Base-by-base conservation (phyloP, 2,797 vertebrate species). In the Leuciscus waleckii region DNA sequence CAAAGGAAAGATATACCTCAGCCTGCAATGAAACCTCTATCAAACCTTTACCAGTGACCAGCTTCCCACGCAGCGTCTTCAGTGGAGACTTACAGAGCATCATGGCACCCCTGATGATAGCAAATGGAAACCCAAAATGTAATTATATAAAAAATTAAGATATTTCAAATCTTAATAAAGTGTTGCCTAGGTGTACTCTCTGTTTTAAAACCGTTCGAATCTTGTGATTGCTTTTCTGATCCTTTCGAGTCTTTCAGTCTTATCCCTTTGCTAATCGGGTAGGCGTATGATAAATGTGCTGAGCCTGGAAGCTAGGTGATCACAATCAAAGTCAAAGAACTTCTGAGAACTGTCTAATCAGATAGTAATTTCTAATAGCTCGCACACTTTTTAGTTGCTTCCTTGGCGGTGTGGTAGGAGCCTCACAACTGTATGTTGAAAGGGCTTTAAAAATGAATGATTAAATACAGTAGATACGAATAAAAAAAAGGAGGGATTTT, bases 321-420 rank as follows among this genome's bases (percentile, higher is more conserved):
- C 70, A 13, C 0, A 79, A 14, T 73, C 86, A 78, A 54, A 17
- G 5, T 17, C 63, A 86, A 3, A 71, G 19, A 23, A 46, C 71
- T 69, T 88, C 13, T 88, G 26, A 77, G 87, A 88, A 91, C 88
- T 89, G 69, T 51, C 63, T 85, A 85, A 93, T 93, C 91, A 91
- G 92, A 94, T 93, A 91, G 17, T 39, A n/a, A 32, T 43, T 58
- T 71, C 39, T 65, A 65, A 68, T 63, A 56, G 73, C 11, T 43
- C 51, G 35, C 75, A 78, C 29, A 14, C 37, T 49, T 65, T 83
- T 86, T 19, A 68, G 67, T 83, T 7, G 46, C 67, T 46, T 88
- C 70, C 29, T 69, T 23, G 16, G 35, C 4, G 7, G 32, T 54
- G 49, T 56, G 16, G 67, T 70, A 63, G 16, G 67, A 67, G 43